Evolutionary conservation across 2,888 invertebrate genomes (phyloP).

Genomic region (Ormyrus thymus): DNA sequence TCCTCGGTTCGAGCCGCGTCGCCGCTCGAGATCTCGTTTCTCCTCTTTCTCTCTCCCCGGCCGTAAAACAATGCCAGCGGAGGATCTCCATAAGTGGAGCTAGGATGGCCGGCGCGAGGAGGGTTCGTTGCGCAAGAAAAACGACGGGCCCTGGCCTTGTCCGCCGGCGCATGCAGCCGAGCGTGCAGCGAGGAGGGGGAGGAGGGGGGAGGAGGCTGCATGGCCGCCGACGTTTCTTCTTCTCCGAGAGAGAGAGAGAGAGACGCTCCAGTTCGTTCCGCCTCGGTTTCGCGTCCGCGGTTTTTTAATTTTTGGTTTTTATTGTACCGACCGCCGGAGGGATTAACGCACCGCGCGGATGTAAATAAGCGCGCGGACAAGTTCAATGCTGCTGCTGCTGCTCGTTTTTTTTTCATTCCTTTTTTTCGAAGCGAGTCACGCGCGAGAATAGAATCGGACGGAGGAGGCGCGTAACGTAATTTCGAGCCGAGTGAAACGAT

Average conservation of each 20-base stretch:
- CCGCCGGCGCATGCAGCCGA: slow-evolving; percentile 59
- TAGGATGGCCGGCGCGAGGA: background rate
- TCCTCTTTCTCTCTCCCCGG: slow-evolving; percentile 4
- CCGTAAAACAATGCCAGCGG: slow-evolving; percentile 12
- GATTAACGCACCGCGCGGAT: too few relatives aligned
- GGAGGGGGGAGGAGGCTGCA: background rate
- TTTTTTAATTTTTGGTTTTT: background rate
- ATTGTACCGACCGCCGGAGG: too few relatives aligned
- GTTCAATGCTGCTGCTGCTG: too few relatives aligned
- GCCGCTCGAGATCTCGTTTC: too few relatives aligned
- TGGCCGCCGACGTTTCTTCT: background rate
- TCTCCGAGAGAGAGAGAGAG: slow-evolving; percentile 12
- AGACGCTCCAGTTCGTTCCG: slow-evolving; percentile 52
- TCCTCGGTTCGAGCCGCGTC: background rate
- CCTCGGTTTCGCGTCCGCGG: slow-evolving; percentile 28
- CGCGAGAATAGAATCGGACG: too few relatives aligned
- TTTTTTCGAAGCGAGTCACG: too few relatives aligned
- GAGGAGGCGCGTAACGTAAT: too few relatives aligned
- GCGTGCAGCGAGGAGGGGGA: slow-evolving; percentile 2
- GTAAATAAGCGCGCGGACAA: too few relatives aligned
- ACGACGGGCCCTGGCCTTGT: slow-evolving; percentile 68
- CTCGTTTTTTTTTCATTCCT: too few relatives aligned
- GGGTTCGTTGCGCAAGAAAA: slow-evolving; percentile 66
- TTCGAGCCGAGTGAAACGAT: too few relatives aligned
- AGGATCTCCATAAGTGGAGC: slow-evolving; percentile 44